Conservation (phyloP, 2,888 invertebrate genomes). For the Dendrolimus pini region DNA sequence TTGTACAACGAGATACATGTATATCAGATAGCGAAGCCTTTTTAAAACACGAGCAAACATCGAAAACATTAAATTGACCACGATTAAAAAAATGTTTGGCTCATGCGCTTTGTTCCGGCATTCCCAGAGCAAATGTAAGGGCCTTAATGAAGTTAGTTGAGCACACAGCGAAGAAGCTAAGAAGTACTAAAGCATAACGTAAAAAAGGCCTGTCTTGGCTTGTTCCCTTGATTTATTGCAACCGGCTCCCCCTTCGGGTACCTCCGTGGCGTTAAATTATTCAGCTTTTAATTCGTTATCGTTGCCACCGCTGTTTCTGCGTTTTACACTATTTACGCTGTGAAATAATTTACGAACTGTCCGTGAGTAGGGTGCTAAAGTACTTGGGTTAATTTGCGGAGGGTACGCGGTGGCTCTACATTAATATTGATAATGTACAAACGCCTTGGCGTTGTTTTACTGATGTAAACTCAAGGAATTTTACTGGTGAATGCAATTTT, state of each 20-base stretch:
- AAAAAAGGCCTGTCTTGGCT: constrained; percentile 56
- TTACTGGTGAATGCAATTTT: neutral
- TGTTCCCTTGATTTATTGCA: constrained; percentile 65
- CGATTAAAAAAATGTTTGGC: constrained; percentile 42
- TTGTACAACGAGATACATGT: constrained; percentile 33
- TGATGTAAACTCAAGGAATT: constrained; percentile 4
- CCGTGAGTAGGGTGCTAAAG: constrained; percentile 29
- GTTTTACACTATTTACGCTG: constrained; percentile 65
- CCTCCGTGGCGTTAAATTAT: constrained; percentile 66
- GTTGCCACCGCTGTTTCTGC: constrained; percentile 56
- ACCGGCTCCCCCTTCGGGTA: constrained; percentile 41
- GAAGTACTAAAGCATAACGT: constrained; percentile 68
- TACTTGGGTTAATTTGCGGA: constrained; percentile 33
- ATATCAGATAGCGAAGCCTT: constrained; percentile 41
- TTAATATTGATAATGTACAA: constrained; percentile 18
- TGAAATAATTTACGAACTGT: constrained; percentile 58
- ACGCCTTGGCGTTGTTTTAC: neutral
- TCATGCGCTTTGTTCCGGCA: constrained; percentile 49
- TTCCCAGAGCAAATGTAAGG: constrained; percentile 39
- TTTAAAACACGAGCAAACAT: constrained; percentile 32
- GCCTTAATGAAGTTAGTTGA: constrained; percentile 57
- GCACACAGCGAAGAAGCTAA: constrained; percentile 51
- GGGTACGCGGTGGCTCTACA: constrained; percentile 16
- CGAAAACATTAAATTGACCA: constrained; percentile 56
- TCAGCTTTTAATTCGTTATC: constrained; percentile 74